Percentiles rank a stretch among this genome's conserved stretches.
Conservation (phyloP, 2,888 invertebrate genomes). For the Athalia circularis region DNA sequence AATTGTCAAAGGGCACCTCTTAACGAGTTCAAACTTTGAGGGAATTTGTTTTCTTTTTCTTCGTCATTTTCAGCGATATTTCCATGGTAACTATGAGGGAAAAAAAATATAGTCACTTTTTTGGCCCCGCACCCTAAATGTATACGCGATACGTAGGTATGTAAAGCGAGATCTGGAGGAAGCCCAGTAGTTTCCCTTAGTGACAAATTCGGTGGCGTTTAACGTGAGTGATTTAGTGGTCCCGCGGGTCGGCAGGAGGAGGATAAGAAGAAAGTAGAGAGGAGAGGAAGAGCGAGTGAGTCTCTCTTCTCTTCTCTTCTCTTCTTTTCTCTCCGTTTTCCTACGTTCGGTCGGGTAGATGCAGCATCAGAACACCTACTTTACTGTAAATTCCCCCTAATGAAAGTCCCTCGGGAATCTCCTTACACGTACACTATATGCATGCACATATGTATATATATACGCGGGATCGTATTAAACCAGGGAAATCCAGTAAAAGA, state of each 20-base stretch:
- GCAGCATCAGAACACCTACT: too few relatives aligned
- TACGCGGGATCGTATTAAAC: conserved; percentile 68
- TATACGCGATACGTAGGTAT: too few relatives aligned
- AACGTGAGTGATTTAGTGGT: conserved; percentile 66
- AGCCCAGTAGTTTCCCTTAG: conserved; percentile 42
- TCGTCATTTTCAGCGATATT: too few relatives aligned
- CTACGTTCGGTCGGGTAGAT: too few relatives aligned
- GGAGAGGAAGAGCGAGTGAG: conserved; percentile 59
- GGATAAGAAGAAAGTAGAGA: conserved; percentile 31
- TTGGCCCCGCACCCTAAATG: too few relatives aligned
- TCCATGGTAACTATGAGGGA: too few relatives aligned
- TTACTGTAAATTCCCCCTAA: conserved; percentile 70
- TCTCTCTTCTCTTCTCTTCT: too few relatives aligned
- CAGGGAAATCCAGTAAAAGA: conserved; percentile 56
- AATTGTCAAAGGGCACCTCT: too few relatives aligned
- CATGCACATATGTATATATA: conserved; percentile 4
- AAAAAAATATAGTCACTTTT: too few relatives aligned
- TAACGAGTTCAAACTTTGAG: too few relatives aligned
- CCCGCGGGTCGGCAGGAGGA: conserved; percentile 51
- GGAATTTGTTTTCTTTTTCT: too few relatives aligned
- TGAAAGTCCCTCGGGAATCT: conserved; percentile 71
- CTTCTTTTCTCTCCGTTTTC: too few relatives aligned
- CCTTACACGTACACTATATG: conserved; percentile 35
- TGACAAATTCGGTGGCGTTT: conserved; percentile 68
- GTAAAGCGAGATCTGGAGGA: neutral